Conservation (phyloP, 2,888 invertebrate genomes). For the Timandra comae region DNA sequence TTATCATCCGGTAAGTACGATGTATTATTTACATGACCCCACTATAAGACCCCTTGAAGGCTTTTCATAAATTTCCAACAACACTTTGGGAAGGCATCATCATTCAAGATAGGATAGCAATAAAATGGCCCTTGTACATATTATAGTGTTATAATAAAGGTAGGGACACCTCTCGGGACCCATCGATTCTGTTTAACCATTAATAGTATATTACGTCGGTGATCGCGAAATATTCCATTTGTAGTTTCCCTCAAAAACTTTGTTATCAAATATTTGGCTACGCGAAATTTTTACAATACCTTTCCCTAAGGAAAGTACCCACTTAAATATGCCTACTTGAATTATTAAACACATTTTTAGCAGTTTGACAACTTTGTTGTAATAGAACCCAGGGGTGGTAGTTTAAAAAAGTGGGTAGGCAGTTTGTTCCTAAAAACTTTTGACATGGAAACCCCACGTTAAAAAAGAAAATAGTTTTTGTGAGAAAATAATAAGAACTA, state of each 20-base stretch:
- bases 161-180: slow-evolving; percentile 53
- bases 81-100: slow-evolving; percentile 44
- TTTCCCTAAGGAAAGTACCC: no score
- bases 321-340: no score
- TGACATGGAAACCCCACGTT: no score
- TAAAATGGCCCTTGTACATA: slow-evolving; percentile 63
- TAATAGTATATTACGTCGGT: slow-evolving; percentile 38
- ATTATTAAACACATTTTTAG: no score
- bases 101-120: slow-evolving; percentile 58
- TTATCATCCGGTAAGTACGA: slow-evolving; percentile 24
- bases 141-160: slow-evolving; percentile 59
- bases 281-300: no score
- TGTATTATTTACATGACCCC: slow-evolving; percentile 46
- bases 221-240: slow-evolving; percentile 11
- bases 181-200: slow-evolving; percentile 63
- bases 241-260: slow-evolving; percentile 4
- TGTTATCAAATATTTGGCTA: background rate
- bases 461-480: no score
- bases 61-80: slow-evolving; percentile 55
- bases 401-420: no score
- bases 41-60: slow-evolving; percentile 37
- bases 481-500: no score
- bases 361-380: no score
- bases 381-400: no score
- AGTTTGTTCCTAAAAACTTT: no score